Conservation (phyloP, 1,140 invertebrate genomes). For the Heliconius congener region DNA sequence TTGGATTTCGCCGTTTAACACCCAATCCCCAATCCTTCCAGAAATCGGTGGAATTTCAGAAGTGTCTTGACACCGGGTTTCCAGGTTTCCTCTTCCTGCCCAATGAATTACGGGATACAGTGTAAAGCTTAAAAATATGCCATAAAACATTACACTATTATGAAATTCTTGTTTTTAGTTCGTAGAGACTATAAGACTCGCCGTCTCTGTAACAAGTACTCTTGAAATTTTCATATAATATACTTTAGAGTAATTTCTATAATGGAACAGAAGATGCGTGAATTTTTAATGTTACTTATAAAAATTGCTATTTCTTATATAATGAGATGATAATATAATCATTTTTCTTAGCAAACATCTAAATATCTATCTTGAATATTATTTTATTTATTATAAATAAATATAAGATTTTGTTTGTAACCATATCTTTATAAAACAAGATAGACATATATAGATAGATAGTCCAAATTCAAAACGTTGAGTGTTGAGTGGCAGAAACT, state of each 20-base stretch:
- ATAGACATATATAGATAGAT: too few relatives aligned
- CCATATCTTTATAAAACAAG: too few relatives aligned
- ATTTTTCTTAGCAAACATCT: neutral
- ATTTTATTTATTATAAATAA: too few relatives aligned
- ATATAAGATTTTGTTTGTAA: too few relatives aligned
- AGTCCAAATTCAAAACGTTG: too few relatives aligned
- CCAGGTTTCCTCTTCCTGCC: too few relatives aligned
- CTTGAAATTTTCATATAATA: neutral
- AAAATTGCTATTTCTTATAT: neutral
- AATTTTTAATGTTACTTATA: neutral
- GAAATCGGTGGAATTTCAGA: neutral
- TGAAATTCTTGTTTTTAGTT: neutral
- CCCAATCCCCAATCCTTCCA: neutral
- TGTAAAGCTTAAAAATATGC: neutral
- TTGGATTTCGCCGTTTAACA: neutral
- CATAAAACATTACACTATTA: neutral
- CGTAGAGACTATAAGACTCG: too few relatives aligned
- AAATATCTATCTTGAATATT: neutral
- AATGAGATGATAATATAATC: neutral
- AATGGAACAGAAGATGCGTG: neutral
- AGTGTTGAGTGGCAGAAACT: too few relatives aligned
- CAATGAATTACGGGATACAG: neutral
- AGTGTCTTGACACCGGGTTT: neutral
- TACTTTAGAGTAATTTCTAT: constrained; percentile 4
- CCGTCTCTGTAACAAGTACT: neutral